These are phyloP conservation scores for Polypterus bichir DNA, from an alignment of 2,113 vertebrate species.

Conservation along the genomic window DNA sequence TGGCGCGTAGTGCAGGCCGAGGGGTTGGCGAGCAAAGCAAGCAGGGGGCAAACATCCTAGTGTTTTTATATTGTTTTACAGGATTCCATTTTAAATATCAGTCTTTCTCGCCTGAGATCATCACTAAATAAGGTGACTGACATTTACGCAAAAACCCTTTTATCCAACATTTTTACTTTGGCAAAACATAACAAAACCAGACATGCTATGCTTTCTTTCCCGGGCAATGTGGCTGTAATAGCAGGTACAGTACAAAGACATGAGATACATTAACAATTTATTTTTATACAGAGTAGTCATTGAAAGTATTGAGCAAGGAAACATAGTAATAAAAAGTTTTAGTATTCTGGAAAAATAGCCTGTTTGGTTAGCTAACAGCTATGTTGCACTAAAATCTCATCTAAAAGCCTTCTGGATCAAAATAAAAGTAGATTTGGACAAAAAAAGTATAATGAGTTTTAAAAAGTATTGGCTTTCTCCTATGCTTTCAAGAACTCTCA, in stretches of 20 bases:
- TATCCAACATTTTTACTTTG: conserved; percentile 72
- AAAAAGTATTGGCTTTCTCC: no score
- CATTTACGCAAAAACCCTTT: conserved; percentile 56
- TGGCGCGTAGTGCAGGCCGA: no score
- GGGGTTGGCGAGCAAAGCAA: no score
- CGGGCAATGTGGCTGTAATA: conserved; percentile 31
- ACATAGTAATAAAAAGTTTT: neutral
- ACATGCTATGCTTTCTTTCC: conserved; percentile 18
- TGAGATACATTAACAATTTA: conserved; percentile 2
- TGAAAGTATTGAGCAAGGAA: neutral
- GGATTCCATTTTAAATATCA: conserved; percentile 39
- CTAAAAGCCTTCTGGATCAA: no score
- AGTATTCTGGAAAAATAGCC: no score
- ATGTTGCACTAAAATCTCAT: no score
- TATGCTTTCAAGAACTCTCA: no score
- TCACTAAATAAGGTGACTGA: conserved; percentile 28
- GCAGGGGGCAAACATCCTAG: no score
- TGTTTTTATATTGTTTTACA: conserved; percentile 16
- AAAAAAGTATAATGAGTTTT: no score
- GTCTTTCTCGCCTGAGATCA: conserved; percentile 49
- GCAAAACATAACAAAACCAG: conserved; percentile 49
- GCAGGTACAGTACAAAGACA: conserved; percentile 29
- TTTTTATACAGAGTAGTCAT: neutral
- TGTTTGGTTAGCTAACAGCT: no score
- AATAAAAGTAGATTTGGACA: no score